phyloP scores from a whole-genome alignment of 1,140 invertebrate species.

The Tetramorium parvispinum region DNA sequence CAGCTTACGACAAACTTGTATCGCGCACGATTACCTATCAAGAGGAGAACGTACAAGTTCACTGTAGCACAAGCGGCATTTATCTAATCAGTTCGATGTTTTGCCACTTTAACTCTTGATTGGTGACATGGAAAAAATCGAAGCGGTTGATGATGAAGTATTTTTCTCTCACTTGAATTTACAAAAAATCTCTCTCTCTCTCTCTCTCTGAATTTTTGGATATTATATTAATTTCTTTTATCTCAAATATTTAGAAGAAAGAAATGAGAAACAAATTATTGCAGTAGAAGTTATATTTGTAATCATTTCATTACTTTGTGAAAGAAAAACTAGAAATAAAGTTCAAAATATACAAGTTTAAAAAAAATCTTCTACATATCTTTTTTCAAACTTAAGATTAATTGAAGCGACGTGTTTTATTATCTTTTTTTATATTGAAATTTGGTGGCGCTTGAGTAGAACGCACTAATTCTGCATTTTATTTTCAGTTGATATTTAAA shows the following conservation, averaged over 20 bases:
- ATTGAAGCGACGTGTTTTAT: background rate
- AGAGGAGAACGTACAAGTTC: constrained; percentile 2
- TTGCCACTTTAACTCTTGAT: constrained; percentile 14
- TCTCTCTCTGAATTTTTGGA: too few relatives aligned
- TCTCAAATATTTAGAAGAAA: background rate
- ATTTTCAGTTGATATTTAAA: background rate
- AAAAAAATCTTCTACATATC: background rate
- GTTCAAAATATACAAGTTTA: background rate
- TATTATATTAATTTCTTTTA: background rate
- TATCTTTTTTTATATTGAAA: background rate
- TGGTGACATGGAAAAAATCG: background rate
- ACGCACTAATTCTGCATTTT: background rate
- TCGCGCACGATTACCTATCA: background rate
- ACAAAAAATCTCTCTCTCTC: too few relatives aligned
- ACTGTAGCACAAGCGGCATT: background rate
- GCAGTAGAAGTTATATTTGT: background rate
- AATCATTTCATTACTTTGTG: background rate
- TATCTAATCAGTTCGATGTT: constrained; percentile 43
- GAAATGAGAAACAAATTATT: background rate
- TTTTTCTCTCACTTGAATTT: too few relatives aligned
- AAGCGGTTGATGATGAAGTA: background rate
- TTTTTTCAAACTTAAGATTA: background rate
- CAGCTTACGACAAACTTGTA: background rate
- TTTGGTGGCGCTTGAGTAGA: background rate
- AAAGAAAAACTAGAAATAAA: background rate